phyloP scores from a whole-genome alignment of 1,140 invertebrate species.

The Lasioglossum baleicum region DNA sequence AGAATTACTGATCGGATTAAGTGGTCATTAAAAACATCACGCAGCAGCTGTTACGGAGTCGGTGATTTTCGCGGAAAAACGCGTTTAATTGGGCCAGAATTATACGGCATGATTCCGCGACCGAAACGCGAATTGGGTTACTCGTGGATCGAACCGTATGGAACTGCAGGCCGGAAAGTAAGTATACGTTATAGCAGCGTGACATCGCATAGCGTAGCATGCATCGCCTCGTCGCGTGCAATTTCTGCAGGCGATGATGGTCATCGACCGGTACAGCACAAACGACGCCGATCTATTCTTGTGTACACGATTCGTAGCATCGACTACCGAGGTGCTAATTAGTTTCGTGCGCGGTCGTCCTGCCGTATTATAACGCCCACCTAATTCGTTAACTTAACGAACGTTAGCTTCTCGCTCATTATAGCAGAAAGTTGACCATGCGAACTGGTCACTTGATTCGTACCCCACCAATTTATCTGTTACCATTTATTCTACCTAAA shows the following conservation, averaged over 20 bases:
- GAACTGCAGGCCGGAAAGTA: neutral
- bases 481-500: no score
- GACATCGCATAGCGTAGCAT: neutral
- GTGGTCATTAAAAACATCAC: neutral
- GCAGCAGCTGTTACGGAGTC: neutral
- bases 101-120: neutral
- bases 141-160: neutral
- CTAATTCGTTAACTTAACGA: neutral
- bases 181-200: no score
- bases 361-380: neutral
- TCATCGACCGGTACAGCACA: neutral
- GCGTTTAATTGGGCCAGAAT: constrained; percentile 4
- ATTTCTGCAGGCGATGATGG: neutral
- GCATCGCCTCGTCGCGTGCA: neutral
- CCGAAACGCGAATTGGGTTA: neutral
- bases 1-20: neutral
- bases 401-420: neutral
- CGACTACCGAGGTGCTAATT: constrained; percentile 4
- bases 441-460: no score
- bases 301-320: neutral
- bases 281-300: neutral
- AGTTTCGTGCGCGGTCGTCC: neutral
- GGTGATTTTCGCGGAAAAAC: neutral
- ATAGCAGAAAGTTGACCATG: no score
- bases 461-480: no score